Evolutionary conservation across 2,888 invertebrate species (phyloP), one percentile per base, ranked within the genome.

Genomic region (Oligia strigilis): DNA sequence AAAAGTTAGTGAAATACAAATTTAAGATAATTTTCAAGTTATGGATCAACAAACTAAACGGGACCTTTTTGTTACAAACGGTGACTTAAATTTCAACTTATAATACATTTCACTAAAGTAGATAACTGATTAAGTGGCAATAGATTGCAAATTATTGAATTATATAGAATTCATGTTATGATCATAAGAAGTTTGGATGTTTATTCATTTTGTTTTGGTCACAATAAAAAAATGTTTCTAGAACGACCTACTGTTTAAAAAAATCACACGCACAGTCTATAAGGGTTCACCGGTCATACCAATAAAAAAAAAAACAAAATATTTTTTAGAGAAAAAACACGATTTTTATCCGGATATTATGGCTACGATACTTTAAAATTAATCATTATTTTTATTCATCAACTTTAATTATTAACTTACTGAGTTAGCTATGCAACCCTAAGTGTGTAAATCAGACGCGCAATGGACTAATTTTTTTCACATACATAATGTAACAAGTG

Each of bases 201-300:
- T 67, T n/a, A 67, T 23, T 17, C n/a, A 67, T 9, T 17, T 67
- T 43, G 23, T 43, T 8, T 40, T 23, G 43, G 3, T 23, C 43
- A 66, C 6, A 13, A 40, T 40, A 40, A 6, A 66, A 65, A 6
- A 11, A 13, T 13, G 6, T 11, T 40, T 5, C 11, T 5, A 23
- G 40, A 40, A 65, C 9, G n/a, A 19, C 19, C 19, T 36, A 43
- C n/a, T n/a, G 23, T 2, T n/a, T n/a, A 11, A 13, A 19, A 29
- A 55, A n/a, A 23, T 9, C 6, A 4, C 0, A 4, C 0, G 1
- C n/a, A n/a, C n/a, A n/a, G n/a, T n/a, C n/a, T n/a, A 11, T 40
- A 11, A 17, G 5, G 1, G 14, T 73, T 72, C 75, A 74, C 23
- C 29, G 17, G 29, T 43, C 5, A 29, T 5, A 19, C 17, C 17